Conservation (phyloP, 2,797 vertebrate genomes). For the Rhinella marina region DNA sequence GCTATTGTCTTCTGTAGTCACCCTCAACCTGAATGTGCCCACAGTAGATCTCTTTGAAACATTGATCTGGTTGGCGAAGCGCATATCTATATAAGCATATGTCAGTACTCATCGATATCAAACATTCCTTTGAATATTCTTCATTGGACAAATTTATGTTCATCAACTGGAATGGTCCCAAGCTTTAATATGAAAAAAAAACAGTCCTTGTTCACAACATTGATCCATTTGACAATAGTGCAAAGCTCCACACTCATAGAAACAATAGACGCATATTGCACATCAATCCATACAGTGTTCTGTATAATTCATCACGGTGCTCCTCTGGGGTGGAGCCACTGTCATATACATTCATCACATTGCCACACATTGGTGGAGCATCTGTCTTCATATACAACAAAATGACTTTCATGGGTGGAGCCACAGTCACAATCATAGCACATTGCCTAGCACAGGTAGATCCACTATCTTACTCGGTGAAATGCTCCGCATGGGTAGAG, state of each 20-base stretch:
- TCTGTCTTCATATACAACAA: not conserved
- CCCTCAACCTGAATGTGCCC: too few species aligned
- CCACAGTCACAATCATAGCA: not conserved
- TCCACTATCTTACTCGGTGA: not conserved
- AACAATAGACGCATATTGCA: slow-evolving; percentile 47
- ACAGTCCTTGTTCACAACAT: slow-evolving; percentile 11
- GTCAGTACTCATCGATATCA: not conserved
- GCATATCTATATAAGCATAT: not conserved
- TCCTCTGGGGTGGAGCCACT: not conserved
- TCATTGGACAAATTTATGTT: not conserved
- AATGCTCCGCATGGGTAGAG: not conserved
- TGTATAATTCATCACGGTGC: not conserved
- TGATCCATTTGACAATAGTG: slow-evolving; percentile 34
- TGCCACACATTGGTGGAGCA: not conserved
- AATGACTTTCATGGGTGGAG: not conserved
- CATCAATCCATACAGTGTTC: slow-evolving; percentile 14
- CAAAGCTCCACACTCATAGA: slow-evolving; percentile 36
- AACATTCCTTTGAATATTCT: not conserved
- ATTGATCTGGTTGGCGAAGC: too few species aligned
- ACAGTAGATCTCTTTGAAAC: too few species aligned
- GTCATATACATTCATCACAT: not conserved
- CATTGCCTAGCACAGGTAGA: not conserved
- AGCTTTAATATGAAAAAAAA: slow-evolving; percentile 26
- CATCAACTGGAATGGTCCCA: slow-evolving; percentile 2
- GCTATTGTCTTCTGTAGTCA: too few species aligned